Evolutionary conservation across 2,888 invertebrate species (phyloP).

Genomic region (Drosophila suboccidentalis): DNA sequence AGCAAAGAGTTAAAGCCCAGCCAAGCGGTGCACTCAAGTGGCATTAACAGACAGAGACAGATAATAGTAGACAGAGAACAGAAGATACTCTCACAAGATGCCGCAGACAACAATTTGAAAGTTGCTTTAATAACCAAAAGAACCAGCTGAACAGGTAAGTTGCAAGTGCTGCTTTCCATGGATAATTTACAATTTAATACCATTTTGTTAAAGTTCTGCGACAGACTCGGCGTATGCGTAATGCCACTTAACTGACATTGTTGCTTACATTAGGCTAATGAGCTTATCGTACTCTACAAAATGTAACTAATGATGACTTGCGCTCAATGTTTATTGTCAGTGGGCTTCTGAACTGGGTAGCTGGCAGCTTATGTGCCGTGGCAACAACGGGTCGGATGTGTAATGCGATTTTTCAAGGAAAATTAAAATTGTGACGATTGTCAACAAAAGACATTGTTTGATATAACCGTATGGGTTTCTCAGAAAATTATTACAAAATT

Average conservation of each 20-base stretch:
- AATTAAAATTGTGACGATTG: not conserved
- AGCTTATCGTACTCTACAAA: constrained; percentile 55
- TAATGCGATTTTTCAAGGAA: constrained; percentile 14
- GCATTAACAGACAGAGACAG: constrained; percentile 61
- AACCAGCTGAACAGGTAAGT: constrained; percentile 16
- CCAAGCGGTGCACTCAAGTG: constrained; percentile 73
- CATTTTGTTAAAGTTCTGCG: constrained; percentile 36
- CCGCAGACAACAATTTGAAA: constrained; percentile 33
- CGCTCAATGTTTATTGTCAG: constrained; percentile 25
- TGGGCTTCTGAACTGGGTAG: not conserved
- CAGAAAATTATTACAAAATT: not conserved
- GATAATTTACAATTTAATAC: constrained; percentile 62
- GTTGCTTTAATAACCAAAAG: constrained; percentile 27
- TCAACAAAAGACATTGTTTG: not conserved
- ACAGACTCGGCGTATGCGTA: constrained; percentile 50
- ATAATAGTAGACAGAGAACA: constrained; percentile 12
- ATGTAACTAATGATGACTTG: constrained; percentile 60
- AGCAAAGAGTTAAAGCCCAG: constrained; percentile 76
- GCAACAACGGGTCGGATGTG: constrained; percentile 45
- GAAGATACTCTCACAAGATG: constrained; percentile 4
- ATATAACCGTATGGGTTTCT: not conserved
- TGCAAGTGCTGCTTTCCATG: constrained; percentile 36
- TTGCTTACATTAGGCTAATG: constrained; percentile 61
- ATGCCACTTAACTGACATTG: constrained; percentile 52
- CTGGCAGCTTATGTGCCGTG: constrained; percentile 32